Percentiles rank a stretch among this genome's conserved stretches.
These are phyloP conservation scores for Riparia riparia DNA, from an alignment of 2,113 vertebrate species.

Conservation along the genomic window DNA sequence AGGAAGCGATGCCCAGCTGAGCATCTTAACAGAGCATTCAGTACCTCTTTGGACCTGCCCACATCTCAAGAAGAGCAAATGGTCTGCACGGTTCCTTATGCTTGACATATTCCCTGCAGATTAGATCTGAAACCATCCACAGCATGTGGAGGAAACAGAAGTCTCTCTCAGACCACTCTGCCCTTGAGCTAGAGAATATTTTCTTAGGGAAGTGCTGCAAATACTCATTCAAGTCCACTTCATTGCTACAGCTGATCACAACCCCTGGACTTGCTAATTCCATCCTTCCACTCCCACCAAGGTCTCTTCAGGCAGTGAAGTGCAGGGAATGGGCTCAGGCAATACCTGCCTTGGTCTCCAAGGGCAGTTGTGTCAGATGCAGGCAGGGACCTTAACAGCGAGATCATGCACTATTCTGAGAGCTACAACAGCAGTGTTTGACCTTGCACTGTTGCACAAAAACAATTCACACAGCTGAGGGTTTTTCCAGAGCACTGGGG, in stretches of 20 bases:
- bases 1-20: background rate
- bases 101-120: background rate
- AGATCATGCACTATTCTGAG: background rate
- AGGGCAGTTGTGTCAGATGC: background rate
- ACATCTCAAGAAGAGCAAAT: background rate
- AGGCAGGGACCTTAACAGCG: background rate
- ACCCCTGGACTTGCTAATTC: background rate
- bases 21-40: background rate
- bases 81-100: background rate
- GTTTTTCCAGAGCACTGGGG: background rate
- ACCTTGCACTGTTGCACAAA: background rate
- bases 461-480: background rate
- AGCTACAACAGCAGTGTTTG: background rate
- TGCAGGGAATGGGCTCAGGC: background rate
- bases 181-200: constrained; percentile 7
- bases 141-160: background rate
- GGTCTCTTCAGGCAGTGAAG: background rate
- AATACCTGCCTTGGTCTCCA: background rate
- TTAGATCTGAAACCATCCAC: background rate
- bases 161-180: background rate
- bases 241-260: background rate
- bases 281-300: background rate
- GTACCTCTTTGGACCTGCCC: background rate
- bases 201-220: background rate
- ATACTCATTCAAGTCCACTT: background rate